These are phyloP conservation scores for Aricia artaxerxes DNA, from an alignment of 2,888 invertebrate species.

Conservation along the genomic window DNA sequence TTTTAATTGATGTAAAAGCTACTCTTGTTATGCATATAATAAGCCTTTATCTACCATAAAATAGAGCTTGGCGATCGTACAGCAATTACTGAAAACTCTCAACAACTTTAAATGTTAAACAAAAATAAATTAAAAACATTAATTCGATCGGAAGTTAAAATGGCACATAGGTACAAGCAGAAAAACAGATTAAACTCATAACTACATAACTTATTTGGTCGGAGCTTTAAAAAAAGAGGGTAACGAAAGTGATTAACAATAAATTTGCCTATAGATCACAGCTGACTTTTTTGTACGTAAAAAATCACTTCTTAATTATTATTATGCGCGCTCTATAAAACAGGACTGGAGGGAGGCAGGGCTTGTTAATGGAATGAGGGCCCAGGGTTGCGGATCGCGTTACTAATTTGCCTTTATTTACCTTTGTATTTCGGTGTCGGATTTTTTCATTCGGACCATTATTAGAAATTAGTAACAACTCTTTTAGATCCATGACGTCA, in stretches of 20 bases:
- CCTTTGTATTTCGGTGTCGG: conserved; percentile 36
- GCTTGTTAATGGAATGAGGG: conserved; percentile 63
- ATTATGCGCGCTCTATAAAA: conserved; percentile 61
- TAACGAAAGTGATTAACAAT: conserved; percentile 28
- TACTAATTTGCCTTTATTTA: conserved; percentile 41
- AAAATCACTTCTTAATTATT: conserved; percentile 68
- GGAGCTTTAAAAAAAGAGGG: not conserved
- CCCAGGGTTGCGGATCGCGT: conserved; percentile 52
- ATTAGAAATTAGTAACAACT: not conserved
- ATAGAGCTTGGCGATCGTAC: too few relatives aligned
- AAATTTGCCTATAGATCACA: conserved; percentile 40
- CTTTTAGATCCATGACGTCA: not conserved
- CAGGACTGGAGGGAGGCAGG: conserved; percentile 46
- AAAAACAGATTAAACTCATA: too few relatives aligned
- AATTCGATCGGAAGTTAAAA: too few relatives aligned
- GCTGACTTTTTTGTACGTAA: conserved; percentile 46
- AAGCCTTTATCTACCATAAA: too few relatives aligned
- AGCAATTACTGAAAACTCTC: too few relatives aligned
- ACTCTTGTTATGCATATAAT: too few relatives aligned
- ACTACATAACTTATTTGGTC: too few relatives aligned
- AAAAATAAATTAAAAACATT: too few relatives aligned
- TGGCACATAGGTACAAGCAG: too few relatives aligned
- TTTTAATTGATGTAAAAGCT: too few relatives aligned
- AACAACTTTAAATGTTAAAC: too few relatives aligned
- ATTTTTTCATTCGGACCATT: conserved; percentile 29